A percentile compares a stretch with the other conserved stretches of the same genome.
Evolutionary conservation across 2,113 vertebrate species (phyloP).

Genomic region (Siniperca chuatsi): DNA sequence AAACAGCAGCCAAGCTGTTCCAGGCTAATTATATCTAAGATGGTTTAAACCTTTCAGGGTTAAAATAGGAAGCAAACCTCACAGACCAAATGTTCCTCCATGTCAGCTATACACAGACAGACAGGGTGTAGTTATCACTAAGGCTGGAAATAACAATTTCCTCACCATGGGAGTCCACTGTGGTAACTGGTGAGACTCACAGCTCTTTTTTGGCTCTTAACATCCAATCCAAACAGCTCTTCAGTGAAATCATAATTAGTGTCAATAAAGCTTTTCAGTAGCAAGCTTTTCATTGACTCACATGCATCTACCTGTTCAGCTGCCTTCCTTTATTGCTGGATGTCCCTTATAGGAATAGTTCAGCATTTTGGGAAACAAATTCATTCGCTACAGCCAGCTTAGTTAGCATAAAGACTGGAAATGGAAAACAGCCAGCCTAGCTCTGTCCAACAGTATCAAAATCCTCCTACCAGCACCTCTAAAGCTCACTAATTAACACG

Average conservation of each 20-base stretch:
- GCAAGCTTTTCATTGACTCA: neutral
- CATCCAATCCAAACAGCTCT: constrained; percentile 4
- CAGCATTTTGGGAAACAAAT: neutral
- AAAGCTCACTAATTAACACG: neutral
- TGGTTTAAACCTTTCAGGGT: constrained; percentile 63
- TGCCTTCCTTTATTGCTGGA: neutral
- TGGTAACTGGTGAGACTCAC: constrained; percentile 43
- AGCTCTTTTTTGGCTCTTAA: constrained; percentile 24
- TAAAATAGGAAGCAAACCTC: constrained; percentile 71
- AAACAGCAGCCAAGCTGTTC: constrained; percentile 37
- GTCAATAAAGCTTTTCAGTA: neutral
- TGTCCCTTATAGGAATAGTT: neutral
- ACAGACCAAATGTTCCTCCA: constrained; percentile 63
- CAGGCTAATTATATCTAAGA: constrained; percentile 64
- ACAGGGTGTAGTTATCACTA: constrained; percentile 56
- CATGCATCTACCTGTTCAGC: constrained; percentile 2
- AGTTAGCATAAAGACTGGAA: neutral
- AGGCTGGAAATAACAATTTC: constrained; percentile 74
- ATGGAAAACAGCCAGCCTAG: neutral
- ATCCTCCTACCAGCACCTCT: neutral
- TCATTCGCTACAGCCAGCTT: neutral
- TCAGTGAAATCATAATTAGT: constrained; percentile 4
- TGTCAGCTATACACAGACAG: constrained; percentile 56
- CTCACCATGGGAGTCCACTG: constrained; percentile 39
- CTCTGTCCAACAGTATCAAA: neutral